phyloP scores from a whole-genome alignment of 2,797 vertebrate genomes.

The Platyrinchus mystaceus region DNA sequence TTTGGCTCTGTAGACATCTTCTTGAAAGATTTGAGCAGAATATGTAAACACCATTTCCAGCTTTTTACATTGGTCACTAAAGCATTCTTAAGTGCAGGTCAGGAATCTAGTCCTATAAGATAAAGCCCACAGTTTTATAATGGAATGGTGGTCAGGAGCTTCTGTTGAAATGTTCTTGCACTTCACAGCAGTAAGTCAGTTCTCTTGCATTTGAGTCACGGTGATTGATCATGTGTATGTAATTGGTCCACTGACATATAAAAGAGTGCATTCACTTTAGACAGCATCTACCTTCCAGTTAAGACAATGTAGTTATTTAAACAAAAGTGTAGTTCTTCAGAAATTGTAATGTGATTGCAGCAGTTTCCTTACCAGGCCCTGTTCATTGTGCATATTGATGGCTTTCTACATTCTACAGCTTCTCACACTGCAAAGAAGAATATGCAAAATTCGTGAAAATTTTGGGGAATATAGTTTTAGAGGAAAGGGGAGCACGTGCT shows the following conservation, averaged over 20 bases:
- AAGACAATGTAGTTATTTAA: not conserved
- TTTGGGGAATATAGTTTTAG: not conserved
- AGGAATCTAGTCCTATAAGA: not conserved
- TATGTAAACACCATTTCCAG: not conserved
- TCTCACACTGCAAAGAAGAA: not conserved
- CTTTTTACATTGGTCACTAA: not conserved
- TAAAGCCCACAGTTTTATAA: not conserved
- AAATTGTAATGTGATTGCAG: not conserved
- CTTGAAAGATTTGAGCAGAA: not conserved
- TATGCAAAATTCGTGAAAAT: not conserved
- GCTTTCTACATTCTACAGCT: not conserved
- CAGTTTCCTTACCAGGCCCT: not conserved
- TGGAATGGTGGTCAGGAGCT: not conserved
- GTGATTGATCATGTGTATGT: not conserved
- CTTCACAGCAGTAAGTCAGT: not conserved
- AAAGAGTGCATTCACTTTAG: not conserved
- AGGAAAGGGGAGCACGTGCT: not conserved
- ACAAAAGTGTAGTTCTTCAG: not conserved
- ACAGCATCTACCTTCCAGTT: not conserved
- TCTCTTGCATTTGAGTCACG: not conserved
- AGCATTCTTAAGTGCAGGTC: not conserved
- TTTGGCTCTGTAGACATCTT: not conserved
- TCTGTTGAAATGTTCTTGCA: not conserved
- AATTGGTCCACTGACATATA: not conserved
- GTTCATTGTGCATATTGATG: not conserved